Percentiles rank a stretch among this genome's conserved stretches.
phyloP scores from a whole-genome alignment of 2,888 invertebrate species.

The Sturmia bella region DNA sequence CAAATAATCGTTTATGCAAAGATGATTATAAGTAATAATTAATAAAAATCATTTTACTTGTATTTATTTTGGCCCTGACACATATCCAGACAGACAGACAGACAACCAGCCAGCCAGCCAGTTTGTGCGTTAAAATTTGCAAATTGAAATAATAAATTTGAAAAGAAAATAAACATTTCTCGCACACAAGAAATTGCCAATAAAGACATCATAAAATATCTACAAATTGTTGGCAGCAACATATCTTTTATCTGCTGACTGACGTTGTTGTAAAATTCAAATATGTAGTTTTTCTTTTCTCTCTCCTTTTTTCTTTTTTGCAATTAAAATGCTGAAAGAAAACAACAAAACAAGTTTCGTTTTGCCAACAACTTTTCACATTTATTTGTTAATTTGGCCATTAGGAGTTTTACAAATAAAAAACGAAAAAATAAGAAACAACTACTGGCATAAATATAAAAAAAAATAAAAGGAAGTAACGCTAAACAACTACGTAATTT shows the following conservation, averaged over 20 bases:
- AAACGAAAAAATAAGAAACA: not conserved
- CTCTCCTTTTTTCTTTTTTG: slow-evolving; percentile 18
- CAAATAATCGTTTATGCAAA: too few species aligned
- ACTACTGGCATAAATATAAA: not conserved
- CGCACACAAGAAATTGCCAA: slow-evolving; percentile 17
- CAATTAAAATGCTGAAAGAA: slow-evolving; percentile 1
- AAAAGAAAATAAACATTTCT: slow-evolving; percentile 35
- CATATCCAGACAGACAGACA: slow-evolving; percentile 28
- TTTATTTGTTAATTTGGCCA: slow-evolving; percentile 46
- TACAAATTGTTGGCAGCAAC: slow-evolving; percentile 41
- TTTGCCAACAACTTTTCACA: slow-evolving; percentile 30
- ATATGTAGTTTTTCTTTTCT: not conserved
- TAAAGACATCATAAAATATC: slow-evolving; percentile 29
- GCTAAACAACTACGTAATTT: slow-evolving; percentile 61
- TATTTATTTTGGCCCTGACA: slow-evolving; percentile 50
- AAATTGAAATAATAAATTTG: slow-evolving; percentile 40
- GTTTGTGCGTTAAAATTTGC: not conserved
- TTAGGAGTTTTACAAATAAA: slow-evolving; percentile 35
- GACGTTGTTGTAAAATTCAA: slow-evolving; percentile 13
- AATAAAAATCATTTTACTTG: not conserved
- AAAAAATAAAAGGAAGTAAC: slow-evolving; percentile 55
- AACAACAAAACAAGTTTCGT: slow-evolving; percentile 41
- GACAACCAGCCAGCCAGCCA: not conserved
- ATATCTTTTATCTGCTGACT: slow-evolving; percentile 9
- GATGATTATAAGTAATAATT: not conserved